Conservation (phyloP, 2,888 invertebrate species). For the Plebejus melissa region DNA sequence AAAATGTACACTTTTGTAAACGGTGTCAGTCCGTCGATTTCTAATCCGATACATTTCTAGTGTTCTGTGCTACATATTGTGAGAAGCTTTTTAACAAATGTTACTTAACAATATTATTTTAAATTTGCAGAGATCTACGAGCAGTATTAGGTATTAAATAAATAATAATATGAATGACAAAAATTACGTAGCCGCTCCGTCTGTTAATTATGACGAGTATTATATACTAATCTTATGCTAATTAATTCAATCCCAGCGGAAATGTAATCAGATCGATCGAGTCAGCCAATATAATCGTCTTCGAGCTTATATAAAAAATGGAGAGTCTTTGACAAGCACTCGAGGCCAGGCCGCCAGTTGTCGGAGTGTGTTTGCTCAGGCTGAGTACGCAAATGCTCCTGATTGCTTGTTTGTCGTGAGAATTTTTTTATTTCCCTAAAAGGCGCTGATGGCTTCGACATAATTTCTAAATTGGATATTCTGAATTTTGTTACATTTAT, state of each 20-base stretch:
- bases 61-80: neutral
- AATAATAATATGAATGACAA: neutral
- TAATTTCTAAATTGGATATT: conserved; percentile 39
- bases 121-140: neutral
- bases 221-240: neutral
- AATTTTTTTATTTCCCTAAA: conserved; percentile 62
- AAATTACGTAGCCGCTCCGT: neutral
- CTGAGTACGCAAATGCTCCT: conserved; percentile 68
- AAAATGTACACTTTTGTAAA: conserved; percentile 1
- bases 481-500: conserved; percentile 38
- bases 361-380: conserved; percentile 57
- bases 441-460: conserved; percentile 34
- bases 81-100: neutral
- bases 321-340: conserved; percentile 64
- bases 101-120: neutral
- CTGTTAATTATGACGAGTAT: neutral
- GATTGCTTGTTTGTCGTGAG: conserved; percentile 72
- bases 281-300: conserved; percentile 27
- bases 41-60: neutral
- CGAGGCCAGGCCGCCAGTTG: conserved; percentile 43
- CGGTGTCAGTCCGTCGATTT: neutral
- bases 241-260: neutral
- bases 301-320: conserved; percentile 28
- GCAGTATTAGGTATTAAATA: neutral
- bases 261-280: neutral